These are phyloP conservation scores for Syngnathus rostellatus DNA, from an alignment of 2,797 vertebrate species.

Conservation along the genomic window DNA sequence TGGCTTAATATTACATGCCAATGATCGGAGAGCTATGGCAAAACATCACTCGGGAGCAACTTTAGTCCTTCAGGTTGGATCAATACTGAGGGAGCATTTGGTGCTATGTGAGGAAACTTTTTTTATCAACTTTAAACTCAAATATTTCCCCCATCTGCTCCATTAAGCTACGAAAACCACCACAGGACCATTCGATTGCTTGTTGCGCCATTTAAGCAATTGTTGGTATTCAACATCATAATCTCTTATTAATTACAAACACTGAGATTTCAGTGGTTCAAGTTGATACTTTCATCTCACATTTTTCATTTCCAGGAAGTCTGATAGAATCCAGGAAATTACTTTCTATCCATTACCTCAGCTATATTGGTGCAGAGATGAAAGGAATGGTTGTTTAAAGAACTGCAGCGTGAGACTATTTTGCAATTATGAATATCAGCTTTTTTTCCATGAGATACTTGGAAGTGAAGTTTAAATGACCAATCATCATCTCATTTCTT, in stretches of 20 bases:
- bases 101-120: neutral
- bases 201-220: neutral
- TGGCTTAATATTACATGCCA: conserved; percentile 47
- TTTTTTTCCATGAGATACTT: conserved; percentile 36
- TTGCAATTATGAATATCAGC: conserved; percentile 5
- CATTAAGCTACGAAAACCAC: neutral
- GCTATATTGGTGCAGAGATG: conserved; percentile 13
- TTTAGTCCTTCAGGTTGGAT: conserved; percentile 2
- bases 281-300: conserved; percentile 29
- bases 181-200: neutral
- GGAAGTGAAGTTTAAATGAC: conserved; percentile 37
- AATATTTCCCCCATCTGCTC: too few relatives aligned
- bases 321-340: conserved; percentile 28
- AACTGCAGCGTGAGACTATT: conserved; percentile 32
- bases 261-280: conserved; percentile 5
- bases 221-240: conserved; percentile 3
- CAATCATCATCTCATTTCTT: conserved; percentile 30
- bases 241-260: conserved; percentile 7
- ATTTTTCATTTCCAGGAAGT: conserved; percentile 24
- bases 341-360: conserved; percentile 17
- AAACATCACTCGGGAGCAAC: conserved; percentile 19
- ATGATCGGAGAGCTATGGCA: conserved; percentile 13
- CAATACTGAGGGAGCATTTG: neutral
- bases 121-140: neutral
- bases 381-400: conserved; percentile 23